Evolutionary conservation across 2,888 invertebrate species (phyloP), one percentile per base, ranked within the genome.

Genomic region (Molorchus minor): DNA sequence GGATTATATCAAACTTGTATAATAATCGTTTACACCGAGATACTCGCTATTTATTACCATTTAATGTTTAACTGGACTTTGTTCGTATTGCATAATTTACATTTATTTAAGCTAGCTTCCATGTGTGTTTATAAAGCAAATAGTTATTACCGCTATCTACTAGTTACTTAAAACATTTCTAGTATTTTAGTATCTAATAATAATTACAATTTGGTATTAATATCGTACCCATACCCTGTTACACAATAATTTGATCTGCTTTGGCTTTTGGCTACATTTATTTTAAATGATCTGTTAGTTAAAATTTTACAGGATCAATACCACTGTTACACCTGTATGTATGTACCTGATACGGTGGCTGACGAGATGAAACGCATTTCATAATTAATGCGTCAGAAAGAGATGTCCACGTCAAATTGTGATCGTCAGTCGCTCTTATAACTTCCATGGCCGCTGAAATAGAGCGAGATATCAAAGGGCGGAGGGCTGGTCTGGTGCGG

Each of bases 331-430:
- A n/a, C n/a, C n/a, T n/a, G n/a, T n/a, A n/a, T n/a, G n/a, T n/a
- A n/a, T n/a, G n/a, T n/a, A n/a, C n/a, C n/a, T n/a, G n/a, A n/a
- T n/a, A n/a, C n/a, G n/a, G n/a, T n/a, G n/a, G n/a, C 40, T 8
- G n/a, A 33, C 35, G 58, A 53, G 56, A n/a, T 60, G 62, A 58
- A 65, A 63, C 51, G 56, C 55, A 59, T 65, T 63, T 58, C n/a
- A 65, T 63, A 63, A 65, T 65, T 65, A 63, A 65, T 61, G 52
- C 47, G 46, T 40, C 49, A 56, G 58, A 52, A 46, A 56, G 58
- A 56, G 61, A 51, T 10, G 25, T 4, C 15, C 13, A 43, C 25
- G 17, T 19, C 8, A 25, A 12, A 43, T 53, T 53, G 44, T 54
- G 44, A 43, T n/a, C n/a, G n/a, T n/a, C 41, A 25, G 45, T 54